Base-by-base conservation (phyloP, 2,797 vertebrate species). In the Halcyon badia region DNA sequence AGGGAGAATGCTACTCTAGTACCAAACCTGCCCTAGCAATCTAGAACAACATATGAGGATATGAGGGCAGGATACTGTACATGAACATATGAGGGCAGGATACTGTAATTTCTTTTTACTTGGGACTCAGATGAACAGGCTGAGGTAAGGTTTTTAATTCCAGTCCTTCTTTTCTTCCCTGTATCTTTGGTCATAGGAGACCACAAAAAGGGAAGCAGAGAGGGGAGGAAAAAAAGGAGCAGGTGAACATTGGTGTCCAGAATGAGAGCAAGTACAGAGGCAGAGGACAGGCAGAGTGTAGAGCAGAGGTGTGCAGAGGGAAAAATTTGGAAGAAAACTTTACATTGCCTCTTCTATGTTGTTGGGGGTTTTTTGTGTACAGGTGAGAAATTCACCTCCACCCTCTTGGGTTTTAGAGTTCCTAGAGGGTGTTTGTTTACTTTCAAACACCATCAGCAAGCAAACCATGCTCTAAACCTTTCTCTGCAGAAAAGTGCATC, bases 391-490 rank as follows among this genome's bases (percentile, higher is more conserved):
- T 84, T 94, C 12, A 54, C 8, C 21, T 30, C 30, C 42, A 76
- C 2, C 0, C 0, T 61, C 11, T 64, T 48, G 10, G 24, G 66
- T 49, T 69, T 65, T 24, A 33, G 65, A 79, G 14, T 30, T 71
- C n/a, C 58, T 19, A 7, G 33, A 41, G 33, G 25, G 5, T 70
- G 20, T 81, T 71, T 49, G 14, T 58, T 16, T 41, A 14, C 49
- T 90, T 82, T 66, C 72, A 88, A 91, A 89, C 87, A 89, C 66
- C 81, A 69, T 71, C 68, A 92, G 69, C 54, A 87, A 80, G 54
- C 62, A 94, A 72, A 71, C 39, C 61, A 94, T 66, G 54, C 70
- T 71, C 56, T 82, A 76, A 83, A 65, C 30, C 20, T 14, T 31
- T 44, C 57, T 78, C 54, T 69, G 76, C 42, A 91, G 80, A 90